phyloP scores from a whole-genome alignment of 2,797 vertebrate species.

The Okamejei kenojei region DNA sequence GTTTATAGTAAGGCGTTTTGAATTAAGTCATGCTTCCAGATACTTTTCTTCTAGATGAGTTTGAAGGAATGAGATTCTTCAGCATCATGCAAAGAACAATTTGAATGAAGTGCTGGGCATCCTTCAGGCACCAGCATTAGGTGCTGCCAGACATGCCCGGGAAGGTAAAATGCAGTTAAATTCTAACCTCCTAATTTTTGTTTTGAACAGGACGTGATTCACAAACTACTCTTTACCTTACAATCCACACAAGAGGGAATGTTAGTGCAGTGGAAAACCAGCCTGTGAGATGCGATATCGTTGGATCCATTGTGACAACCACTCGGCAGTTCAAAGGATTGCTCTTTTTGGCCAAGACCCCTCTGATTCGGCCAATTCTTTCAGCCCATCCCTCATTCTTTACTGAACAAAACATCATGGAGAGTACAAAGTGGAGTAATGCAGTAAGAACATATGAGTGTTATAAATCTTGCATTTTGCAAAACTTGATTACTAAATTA shows the following conservation, averaged over 20 bases:
- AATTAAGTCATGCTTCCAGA: background rate
- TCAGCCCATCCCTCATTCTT: constrained; percentile 47
- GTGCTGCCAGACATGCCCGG: no score
- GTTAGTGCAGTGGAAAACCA: constrained; percentile 55
- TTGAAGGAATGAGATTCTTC: background rate
- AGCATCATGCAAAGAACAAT: background rate
- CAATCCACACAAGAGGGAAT: constrained; percentile 62
- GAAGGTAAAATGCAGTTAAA: background rate
- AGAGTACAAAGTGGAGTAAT: constrained; percentile 12
- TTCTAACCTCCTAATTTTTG: background rate
- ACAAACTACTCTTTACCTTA: constrained; percentile 53
- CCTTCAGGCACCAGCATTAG: background rate
- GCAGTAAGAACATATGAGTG: constrained; percentile 43
- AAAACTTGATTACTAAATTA: background rate
- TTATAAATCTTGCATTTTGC: background rate
- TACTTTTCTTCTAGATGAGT: background rate
- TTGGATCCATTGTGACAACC: constrained; percentile 67
- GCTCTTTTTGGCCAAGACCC: constrained; percentile 55
- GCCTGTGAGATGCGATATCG: constrained; percentile 57
- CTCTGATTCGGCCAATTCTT: constrained; percentile 56
- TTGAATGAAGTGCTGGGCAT: background rate
- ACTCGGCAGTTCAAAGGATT: constrained; percentile 61
- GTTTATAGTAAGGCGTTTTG: background rate
- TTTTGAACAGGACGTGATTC: constrained; percentile 53
- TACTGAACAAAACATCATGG: constrained; percentile 9